Evolutionary conservation across 2,888 invertebrate genomes (phyloP), one percentile per base, ranked within the genome.

Genomic region (Euphydryas editha): DNA sequence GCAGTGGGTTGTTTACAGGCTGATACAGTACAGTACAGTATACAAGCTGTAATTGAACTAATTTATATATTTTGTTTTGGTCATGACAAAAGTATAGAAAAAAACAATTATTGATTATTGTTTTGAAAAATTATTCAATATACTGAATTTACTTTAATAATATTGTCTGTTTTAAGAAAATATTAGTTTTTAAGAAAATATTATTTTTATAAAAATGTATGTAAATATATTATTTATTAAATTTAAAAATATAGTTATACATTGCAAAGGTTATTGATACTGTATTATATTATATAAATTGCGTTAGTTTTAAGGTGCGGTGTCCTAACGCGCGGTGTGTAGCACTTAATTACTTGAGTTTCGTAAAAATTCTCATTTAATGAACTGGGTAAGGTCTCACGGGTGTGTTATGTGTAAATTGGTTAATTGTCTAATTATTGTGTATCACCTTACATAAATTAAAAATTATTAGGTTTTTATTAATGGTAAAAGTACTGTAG

Each of bases 321-420:
- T 56, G 5, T 62, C 49, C n/a, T 36, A 46, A 15, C n/a, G 21
- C 24, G 15, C 30, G 21, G 21, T 51, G 15, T 39, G 21, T 13
- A 30, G 17, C 59, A 59, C 46, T 59, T 59, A 67, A 62, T 59
- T 67, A 67, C 47, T 67, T 59, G 21, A 62, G 62, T 62, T 59
- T 39, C 21, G 46, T 62, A 62, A 61, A 58, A 66, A 62, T 66
- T 67, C 15, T 44, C 39, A 55, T 37, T 20, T 67, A 62, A 62
- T 62, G 24, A 59, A 67, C 62, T 67, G 39, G 62, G 59, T 55
- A 62, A 67, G 59, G 58, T 62, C 44, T 62, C 36, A 37, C 62
- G 59, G 67, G 67, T 59, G 62, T 54, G 49, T 24, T 13, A 7
- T 20, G 49, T 51, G 47, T 62, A 49, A 24, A 18, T 18, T 46